Percentiles rank a stretch among this genome's conserved stretches.
phyloP scores from a whole-genome alignment of 2,113 vertebrate species.

The Craseonycteris thonglongyai region DNA sequence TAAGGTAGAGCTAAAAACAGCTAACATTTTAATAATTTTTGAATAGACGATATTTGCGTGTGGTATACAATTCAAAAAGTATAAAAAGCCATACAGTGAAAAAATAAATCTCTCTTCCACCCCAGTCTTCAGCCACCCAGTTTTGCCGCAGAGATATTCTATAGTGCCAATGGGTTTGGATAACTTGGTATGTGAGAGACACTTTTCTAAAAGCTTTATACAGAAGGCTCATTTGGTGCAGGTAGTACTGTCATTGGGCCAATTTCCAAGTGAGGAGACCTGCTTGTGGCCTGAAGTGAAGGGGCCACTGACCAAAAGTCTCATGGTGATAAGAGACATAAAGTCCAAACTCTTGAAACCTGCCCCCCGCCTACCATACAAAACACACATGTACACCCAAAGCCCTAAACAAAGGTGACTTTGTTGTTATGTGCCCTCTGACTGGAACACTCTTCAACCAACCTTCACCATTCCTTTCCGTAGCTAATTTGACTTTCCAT shows the following conservation, averaged over 20 bases:
- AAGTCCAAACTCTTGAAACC: background rate
- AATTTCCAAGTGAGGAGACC: background rate
- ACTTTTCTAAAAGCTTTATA: background rate
- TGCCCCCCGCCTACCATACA: background rate
- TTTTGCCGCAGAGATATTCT: background rate
- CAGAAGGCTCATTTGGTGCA: background rate
- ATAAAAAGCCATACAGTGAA: background rate
- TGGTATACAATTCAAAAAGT: constrained; percentile 4
- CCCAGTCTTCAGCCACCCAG: background rate
- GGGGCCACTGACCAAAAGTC: background rate
- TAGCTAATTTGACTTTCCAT: background rate
- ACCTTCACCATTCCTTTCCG: background rate
- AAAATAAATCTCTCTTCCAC: background rate
- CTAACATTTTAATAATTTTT: background rate
- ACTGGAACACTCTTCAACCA: background rate
- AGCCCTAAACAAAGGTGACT: background rate
- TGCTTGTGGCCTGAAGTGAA: background rate
- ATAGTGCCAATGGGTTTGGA: background rate
- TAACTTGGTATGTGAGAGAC: background rate
- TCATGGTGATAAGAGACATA: background rate
- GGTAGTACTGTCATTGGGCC: background rate
- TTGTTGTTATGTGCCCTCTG: background rate
- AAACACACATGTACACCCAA: background rate
- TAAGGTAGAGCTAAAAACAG: background rate
- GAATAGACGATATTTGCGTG: background rate